phyloP scores from a whole-genome alignment of 2,888 invertebrate genomes.

The Ectemnius continuus region DNA sequence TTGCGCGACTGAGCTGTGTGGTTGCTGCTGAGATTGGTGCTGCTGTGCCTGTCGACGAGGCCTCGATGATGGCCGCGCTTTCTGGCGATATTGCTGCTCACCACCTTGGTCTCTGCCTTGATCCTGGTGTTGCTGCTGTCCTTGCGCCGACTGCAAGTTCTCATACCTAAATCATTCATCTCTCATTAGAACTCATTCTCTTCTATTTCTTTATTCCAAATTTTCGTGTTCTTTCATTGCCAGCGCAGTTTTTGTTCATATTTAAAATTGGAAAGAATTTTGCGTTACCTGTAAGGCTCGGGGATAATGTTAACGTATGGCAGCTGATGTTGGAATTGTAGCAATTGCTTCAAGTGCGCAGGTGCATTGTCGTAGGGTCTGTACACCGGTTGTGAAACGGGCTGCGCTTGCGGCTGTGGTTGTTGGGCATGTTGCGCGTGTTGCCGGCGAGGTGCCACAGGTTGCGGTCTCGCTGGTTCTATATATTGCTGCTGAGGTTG shows the following conservation, averaged over 20 bases:
- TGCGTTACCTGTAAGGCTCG: slow-evolving; percentile 67
- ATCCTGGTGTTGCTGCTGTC: slow-evolving; percentile 50
- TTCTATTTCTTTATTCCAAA: background rate
- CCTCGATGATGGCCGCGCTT: slow-evolving; percentile 50
- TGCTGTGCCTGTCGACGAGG: slow-evolving; percentile 40
- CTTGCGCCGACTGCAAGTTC: slow-evolving; percentile 44
- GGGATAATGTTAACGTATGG: slow-evolving; percentile 74
- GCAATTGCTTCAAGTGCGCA: slow-evolving; percentile 69
- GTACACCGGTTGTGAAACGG: slow-evolving; percentile 58
- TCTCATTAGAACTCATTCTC: background rate
- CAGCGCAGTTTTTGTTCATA: background rate
- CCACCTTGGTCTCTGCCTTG: slow-evolving; percentile 41
- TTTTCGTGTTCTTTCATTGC: background rate
- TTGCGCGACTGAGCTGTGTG: slow-evolving; percentile 45
- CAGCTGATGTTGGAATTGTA: slow-evolving; percentile 72
- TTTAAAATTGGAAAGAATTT: background rate
- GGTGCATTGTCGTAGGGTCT: slow-evolving; percentile 70
- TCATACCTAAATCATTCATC: slow-evolving; percentile 24
- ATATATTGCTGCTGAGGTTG: slow-evolving; percentile 38
- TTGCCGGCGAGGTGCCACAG: slow-evolving; percentile 32
- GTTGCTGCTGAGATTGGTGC: slow-evolving; percentile 32
- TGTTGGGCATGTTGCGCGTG: slow-evolving; percentile 38
- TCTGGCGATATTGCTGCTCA: slow-evolving; percentile 58
- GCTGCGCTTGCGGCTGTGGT: slow-evolving; percentile 45
- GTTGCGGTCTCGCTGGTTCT: slow-evolving; percentile 18